A percentile compares a stretch with the other conserved stretches of the same genome.
phyloP scores from a whole-genome alignment of 92 coral and sea anemone genomes.

The Porites divaricata region DNA sequence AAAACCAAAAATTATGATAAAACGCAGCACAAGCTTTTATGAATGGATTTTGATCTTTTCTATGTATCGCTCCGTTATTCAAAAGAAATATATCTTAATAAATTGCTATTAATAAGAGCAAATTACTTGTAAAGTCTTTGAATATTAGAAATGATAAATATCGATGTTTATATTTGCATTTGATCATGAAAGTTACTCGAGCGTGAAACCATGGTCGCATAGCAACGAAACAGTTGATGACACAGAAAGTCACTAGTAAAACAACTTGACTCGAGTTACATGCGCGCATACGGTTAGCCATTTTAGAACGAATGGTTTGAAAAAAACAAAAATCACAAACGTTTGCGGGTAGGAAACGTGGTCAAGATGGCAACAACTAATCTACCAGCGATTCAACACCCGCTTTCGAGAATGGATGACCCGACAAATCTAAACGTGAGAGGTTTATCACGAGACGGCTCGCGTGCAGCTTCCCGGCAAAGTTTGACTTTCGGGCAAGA shows the following conservation, averaged over 20 bases:
- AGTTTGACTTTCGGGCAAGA: conserved; percentile 83
- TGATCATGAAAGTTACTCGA: not conserved
- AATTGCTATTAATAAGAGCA: not conserved
- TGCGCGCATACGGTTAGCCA: conserved; percentile 21
- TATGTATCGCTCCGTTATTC: not conserved
- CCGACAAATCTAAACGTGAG: conserved; percentile 83
- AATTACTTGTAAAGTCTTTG: not conserved
- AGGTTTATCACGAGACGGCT: conserved; percentile 89
- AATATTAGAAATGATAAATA: not conserved
- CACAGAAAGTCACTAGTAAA: conserved; percentile 9
- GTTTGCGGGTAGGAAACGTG: conserved; percentile 4
- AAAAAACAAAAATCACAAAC: not conserved
- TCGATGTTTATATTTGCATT: not conserved
- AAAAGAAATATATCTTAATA: not conserved
- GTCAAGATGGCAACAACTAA: conserved; percentile 90
- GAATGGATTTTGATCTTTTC: too few species aligned
- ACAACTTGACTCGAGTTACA: conserved; percentile 28
- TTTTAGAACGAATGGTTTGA: conserved; percentile 32
- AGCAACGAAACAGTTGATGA: conserved; percentile 43
- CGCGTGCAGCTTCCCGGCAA: conserved; percentile 85
- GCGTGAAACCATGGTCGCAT: conserved; percentile 20
- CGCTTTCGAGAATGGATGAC: conserved; percentile 83
- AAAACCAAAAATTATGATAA: too few species aligned
- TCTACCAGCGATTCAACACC: conserved; percentile 90
- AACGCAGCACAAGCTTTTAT: too few species aligned